Evolutionary conservation across 2,113 vertebrate species (phyloP), one percentile per base, ranked within the genome.

Genomic region (Pedetes capensis): DNA sequence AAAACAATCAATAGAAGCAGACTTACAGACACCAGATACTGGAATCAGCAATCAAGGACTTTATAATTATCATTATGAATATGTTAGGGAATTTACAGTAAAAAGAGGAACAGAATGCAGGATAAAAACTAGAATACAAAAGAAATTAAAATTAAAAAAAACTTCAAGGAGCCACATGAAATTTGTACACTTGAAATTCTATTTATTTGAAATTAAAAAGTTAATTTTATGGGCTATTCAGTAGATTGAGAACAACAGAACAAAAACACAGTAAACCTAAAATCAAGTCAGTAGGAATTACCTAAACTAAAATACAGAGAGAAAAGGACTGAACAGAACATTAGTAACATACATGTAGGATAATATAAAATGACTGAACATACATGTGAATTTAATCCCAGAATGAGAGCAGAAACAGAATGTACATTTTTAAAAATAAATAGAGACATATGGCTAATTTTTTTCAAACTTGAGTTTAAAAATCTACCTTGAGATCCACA

Each of bases 161-260:
- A 14, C 18, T 64, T 23, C 12, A 69, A 91, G 34, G 25, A 75
- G 74, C 16, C 17, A 80, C 53, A 57, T 53, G 57, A 17, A 95
- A 91, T 87, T n/a, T 34, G 3, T 29, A 72, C 32, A 39, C 55
- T 44, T 88, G 27, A 85, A 90, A 85, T n/a, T 88, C 32, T 63
- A 78, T 47, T 93, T 90, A 75, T 74, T 53, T 93, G 34, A 96
- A 95, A 96, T 72, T 88, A 85, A 82, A 85, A 92, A 79, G 42
- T 76, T 75, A 63, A 86, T 57, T n/a, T 92, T 74, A 59, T 9
- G 13, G 10, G 4, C 9, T 87, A 83, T 75, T 61, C n/a, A 91
- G 5, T n/a, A 71, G 32, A 93, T 23, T 63, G 5, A 39, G 0
- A 13, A 69, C 5, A 91, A 78, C 9, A 75, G 20, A 92, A 87